Evolutionary conservation across 64 coral and sea anemone genomes (phyloP).

Genomic region (Montipora cactus): DNA sequence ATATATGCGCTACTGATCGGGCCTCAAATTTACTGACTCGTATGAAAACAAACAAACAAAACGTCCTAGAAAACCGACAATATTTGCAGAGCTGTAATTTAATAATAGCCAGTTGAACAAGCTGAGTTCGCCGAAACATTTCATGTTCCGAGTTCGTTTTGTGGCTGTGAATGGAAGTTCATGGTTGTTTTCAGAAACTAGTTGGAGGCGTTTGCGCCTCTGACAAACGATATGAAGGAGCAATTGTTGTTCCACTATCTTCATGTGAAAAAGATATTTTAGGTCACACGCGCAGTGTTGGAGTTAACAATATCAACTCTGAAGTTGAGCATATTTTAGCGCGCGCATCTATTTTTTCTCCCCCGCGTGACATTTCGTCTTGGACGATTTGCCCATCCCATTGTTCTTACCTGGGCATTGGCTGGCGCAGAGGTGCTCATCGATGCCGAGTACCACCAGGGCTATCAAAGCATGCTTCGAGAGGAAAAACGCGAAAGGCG

Average conservation of each 20-base stretch:
- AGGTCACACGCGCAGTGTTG: conserved; percentile 30
- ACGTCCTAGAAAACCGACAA: background rate
- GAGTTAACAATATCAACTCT: background rate
- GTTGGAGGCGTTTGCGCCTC: conserved; percentile 40
- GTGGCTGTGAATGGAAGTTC: conserved; percentile 29
- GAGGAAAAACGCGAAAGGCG: conserved; percentile 47
- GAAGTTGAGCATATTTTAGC: conserved; percentile 49
- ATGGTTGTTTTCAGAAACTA: background rate
- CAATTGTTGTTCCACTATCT: conserved; percentile 24
- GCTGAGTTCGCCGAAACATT: background rate
- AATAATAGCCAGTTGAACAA: background rate
- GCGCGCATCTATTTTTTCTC: conserved; percentile 35
- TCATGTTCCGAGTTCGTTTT: background rate
- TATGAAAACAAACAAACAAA: background rate
- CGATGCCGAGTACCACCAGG: conserved; percentile 58
- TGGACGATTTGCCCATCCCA: conserved; percentile 65
- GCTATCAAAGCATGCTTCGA: conserved; percentile 49
- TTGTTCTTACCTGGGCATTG: conserved; percentile 59
- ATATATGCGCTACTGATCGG: background rate
- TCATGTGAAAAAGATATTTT: conserved; percentile 35
- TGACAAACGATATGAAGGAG: conserved; percentile 28
- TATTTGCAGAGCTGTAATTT: conserved; percentile 4
- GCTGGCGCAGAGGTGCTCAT: conserved; percentile 71
- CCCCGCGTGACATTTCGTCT: conserved; percentile 40
- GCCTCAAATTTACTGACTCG: background rate